Evolutionary conservation across 2,888 invertebrate species (phyloP).

Genomic region (Perithous albicinctus): DNA sequence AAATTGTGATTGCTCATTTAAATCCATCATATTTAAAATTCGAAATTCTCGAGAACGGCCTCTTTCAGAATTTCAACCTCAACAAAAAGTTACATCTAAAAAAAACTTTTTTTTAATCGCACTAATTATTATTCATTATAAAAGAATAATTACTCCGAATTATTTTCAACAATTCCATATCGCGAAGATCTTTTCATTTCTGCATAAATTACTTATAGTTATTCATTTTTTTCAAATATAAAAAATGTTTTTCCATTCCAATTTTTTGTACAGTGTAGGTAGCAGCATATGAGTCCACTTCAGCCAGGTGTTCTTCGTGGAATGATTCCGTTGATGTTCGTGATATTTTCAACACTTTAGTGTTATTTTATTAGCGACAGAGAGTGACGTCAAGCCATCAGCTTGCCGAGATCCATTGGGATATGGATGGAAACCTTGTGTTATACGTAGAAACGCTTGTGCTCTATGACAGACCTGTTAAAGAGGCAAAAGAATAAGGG

Average conservation of each 20-base stretch:
- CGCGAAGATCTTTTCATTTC: too few species aligned
- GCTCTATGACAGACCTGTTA: slow-evolving; percentile 36
- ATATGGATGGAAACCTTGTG: not conserved
- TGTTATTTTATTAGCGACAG: not conserved
- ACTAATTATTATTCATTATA: not conserved
- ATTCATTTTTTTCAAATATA: too few species aligned
- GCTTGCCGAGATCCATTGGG: not conserved
- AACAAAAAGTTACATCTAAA: too few species aligned
- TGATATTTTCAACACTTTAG: not conserved
- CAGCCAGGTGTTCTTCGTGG: not conserved
- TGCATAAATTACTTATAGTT: too few species aligned
- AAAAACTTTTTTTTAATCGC: too few species aligned
- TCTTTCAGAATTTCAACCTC: too few species aligned
- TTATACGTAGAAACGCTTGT: not conserved
- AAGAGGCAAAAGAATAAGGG: not conserved
- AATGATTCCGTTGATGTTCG: not conserved
- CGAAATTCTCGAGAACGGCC: too few species aligned
- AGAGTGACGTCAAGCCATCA: not conserved
- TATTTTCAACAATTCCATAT: too few species aligned
- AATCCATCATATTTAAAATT: too few species aligned
- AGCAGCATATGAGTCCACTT: not conserved
- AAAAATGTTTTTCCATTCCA: too few species aligned
- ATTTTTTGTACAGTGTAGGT: not conserved
- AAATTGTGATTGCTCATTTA: too few species aligned
- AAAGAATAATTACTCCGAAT: too few species aligned